Evolutionary conservation across 2,113 vertebrate species (phyloP).

Genomic region (Lepisosteus osseus): DNA sequence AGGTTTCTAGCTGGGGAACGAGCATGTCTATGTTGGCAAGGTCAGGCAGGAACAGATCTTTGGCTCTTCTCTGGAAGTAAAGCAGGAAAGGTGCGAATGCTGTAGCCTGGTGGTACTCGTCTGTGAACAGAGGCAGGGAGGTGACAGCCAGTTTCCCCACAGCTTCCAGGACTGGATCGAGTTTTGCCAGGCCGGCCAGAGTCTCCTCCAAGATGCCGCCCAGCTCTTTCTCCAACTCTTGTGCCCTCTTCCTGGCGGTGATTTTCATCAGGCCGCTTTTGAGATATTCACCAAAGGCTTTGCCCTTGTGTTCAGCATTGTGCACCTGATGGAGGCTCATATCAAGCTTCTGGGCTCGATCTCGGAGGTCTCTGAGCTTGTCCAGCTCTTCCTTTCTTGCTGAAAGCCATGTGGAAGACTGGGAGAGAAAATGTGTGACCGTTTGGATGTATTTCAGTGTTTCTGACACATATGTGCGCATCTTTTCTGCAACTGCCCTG

Average conservation of each 20-base stretch:
- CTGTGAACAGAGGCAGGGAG: conserved; percentile 50
- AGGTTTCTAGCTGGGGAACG: conserved; percentile 50
- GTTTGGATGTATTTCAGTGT: conserved; percentile 2
- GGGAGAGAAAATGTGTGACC: conserved; percentile 22
- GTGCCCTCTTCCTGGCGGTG: conserved; percentile 19
- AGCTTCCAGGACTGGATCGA: conserved; percentile 52
- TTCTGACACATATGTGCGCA: neutral
- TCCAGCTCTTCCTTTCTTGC: conserved; percentile 31
- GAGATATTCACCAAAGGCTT: conserved; percentile 35
- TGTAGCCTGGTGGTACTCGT: conserved; percentile 37
- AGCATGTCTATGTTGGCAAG: conserved; percentile 49
- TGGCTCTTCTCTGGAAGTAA: conserved; percentile 49
- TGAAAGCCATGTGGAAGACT: conserved; percentile 31
- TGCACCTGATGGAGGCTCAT: conserved; percentile 20
- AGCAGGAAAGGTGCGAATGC: conserved; percentile 51
- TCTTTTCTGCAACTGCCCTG: too few species aligned
- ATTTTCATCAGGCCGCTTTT: conserved; percentile 30
- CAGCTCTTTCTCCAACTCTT: conserved; percentile 48
- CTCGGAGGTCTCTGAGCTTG: conserved; percentile 34
- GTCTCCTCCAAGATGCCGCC: conserved; percentile 36
- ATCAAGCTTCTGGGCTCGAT: conserved; percentile 27
- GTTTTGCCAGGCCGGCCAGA: conserved; percentile 45
- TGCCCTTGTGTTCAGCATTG: conserved; percentile 9
- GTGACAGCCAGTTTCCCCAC: conserved; percentile 63
- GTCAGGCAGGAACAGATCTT: conserved; percentile 46